phyloP scores from a whole-genome alignment of 1,140 invertebrate species.

The Drosophila kurseongensis region DNA sequence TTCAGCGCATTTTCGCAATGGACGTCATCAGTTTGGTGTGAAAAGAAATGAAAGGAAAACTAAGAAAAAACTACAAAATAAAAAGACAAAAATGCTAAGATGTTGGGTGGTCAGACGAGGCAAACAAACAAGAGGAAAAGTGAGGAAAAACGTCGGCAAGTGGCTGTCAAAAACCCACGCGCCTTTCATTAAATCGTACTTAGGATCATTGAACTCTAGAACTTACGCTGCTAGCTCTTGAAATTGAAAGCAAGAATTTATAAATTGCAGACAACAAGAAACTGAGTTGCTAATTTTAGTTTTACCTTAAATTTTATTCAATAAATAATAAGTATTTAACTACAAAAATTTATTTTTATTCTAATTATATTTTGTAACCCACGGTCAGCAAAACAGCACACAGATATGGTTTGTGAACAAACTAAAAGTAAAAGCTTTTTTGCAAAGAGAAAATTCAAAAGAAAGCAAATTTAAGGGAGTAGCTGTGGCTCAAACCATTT shows the following conservation, averaged over 20 bases:
- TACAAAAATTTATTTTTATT: no score
- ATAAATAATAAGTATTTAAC: no score
- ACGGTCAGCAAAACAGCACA: no score
- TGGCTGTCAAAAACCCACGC: conserved; percentile 72
- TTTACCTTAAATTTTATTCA: no score
- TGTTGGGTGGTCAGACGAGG: conserved; percentile 57
- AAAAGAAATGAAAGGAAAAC: conserved; percentile 47
- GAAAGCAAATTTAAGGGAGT: background rate
- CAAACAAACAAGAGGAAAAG: conserved; percentile 9
- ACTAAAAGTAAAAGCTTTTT: background rate
- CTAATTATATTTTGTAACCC: no score
- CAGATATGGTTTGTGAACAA: conserved; percentile 2
- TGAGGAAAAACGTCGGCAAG: conserved; percentile 34
- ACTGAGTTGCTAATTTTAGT: no score
- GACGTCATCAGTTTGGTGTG: conserved; percentile 43
- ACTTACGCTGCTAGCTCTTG: background rate
- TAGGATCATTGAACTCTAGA: conserved; percentile 54
- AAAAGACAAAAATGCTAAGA: background rate
- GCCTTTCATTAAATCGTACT: conserved; percentile 25
- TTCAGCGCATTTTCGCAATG: conserved; percentile 52
- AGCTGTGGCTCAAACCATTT: background rate
- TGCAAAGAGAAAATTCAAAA: background rate
- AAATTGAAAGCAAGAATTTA: no score
- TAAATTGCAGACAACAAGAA: no score
- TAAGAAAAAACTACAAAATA: conserved; percentile 15